Evolutionary conservation across 1,140 invertebrate species (phyloP).

Genomic region (Drosophila pseudoobscura): DNA sequence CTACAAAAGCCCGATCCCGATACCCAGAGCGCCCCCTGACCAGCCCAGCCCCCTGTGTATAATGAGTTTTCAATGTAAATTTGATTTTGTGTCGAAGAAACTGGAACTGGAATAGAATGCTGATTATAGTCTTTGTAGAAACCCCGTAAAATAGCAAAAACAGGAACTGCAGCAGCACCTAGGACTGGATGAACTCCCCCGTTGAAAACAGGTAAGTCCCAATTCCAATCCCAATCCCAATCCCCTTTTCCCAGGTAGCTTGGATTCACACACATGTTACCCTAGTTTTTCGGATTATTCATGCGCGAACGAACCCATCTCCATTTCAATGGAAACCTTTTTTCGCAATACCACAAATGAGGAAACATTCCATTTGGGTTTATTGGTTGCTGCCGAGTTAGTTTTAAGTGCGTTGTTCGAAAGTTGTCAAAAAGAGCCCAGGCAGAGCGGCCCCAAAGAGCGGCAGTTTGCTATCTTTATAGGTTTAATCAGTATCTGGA

Average conservation of each 20-base stretch:
- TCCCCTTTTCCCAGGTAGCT: conserved; percentile 26
- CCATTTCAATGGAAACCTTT: conserved; percentile 41
- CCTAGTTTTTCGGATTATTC: conserved; percentile 22
- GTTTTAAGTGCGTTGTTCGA: conserved; percentile 15
- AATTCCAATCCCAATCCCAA: too few species aligned
- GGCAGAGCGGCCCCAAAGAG: conserved; percentile 15
- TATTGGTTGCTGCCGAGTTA: conserved; percentile 26
- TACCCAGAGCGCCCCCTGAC: too few species aligned
- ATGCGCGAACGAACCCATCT: conserved; percentile 23
- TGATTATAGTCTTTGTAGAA: conserved; percentile 66
- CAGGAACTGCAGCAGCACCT: conserved; percentile 28
- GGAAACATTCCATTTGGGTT: conserved; percentile 26
- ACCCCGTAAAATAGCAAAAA: conserved; percentile 34
- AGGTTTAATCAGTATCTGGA: conserved; percentile 41
- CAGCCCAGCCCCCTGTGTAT: conserved; percentile 14
- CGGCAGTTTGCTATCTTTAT: conserved; percentile 37
- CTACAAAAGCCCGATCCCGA: conserved; percentile 7
- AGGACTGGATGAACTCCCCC: conserved; percentile 28
- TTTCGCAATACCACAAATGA: conserved; percentile 36
- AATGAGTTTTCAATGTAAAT: conserved; percentile 63
- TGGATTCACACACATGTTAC: neutral
- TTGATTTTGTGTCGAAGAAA: conserved; percentile 51
- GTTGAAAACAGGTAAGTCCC: conserved; percentile 32
- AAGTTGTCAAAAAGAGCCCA: conserved; percentile 30
- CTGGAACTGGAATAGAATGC: conserved; percentile 68